A percentile compares a stretch with the other conserved stretches of the same genome.
Evolutionary conservation across 2,797 vertebrate species (phyloP).

Genomic region (Mareca penelope): DNA sequence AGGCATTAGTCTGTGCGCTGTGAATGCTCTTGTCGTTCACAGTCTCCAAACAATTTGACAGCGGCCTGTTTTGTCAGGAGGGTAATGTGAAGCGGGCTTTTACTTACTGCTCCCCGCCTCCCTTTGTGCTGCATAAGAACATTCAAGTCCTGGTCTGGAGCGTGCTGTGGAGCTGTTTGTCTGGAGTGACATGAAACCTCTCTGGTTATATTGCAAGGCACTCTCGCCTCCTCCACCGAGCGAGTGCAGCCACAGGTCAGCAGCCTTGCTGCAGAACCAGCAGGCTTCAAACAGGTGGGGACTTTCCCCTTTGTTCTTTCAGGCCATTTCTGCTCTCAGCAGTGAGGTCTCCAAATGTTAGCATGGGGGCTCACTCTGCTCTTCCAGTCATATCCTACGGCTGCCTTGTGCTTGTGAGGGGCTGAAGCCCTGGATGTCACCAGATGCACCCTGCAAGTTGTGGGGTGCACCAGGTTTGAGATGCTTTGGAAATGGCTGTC

Average conservation of each 20-base stretch:
- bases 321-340: not conserved
- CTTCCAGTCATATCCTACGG: not conserved
- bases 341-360: not conserved
- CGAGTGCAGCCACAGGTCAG: not conserved
- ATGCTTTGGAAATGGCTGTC: not conserved
- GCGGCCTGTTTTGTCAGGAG: accelerated
- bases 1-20: not conserved
- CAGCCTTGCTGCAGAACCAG: not conserved
- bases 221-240: not conserved
- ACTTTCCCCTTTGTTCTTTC: not conserved
- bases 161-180: not conserved
- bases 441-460: not conserved
- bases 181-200: not conserved
- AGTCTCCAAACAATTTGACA: not conserved
- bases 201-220: not conserved
- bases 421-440: not conserved
- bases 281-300: not conserved
- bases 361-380: accelerated
- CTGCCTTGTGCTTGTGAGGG: not conserved
- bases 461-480: accelerated
- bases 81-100: not conserved
- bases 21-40: accelerated
- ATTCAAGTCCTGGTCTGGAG: not conserved
- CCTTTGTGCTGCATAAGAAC: not conserved
- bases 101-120: not conserved